These are phyloP conservation scores for Lateolabrax maculatus DNA, from an alignment of 2,797 vertebrate genomes.

Conservation along the genomic window DNA sequence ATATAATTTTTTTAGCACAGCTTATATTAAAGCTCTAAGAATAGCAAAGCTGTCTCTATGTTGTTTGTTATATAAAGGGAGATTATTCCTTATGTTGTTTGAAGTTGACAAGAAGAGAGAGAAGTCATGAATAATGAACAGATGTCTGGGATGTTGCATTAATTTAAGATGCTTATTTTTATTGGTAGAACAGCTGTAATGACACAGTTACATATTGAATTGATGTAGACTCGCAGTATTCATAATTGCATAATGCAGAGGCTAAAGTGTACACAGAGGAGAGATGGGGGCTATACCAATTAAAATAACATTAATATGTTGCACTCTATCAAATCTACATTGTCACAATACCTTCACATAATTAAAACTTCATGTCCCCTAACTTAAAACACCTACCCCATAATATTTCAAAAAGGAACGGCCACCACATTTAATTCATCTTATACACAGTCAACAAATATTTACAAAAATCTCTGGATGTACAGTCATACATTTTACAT, in stretches of 20 bases:
- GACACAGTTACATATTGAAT: slow-evolving; percentile 42
- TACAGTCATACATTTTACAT: background rate
- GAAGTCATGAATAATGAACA: slow-evolving; percentile 18
- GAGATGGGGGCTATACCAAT: background rate
- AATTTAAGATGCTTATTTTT: slow-evolving; percentile 39
- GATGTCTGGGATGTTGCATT: slow-evolving; percentile 12
- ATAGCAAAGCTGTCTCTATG: background rate
- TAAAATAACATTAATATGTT: slow-evolving; percentile 32
- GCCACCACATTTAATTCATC: background rate
- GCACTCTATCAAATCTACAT: slow-evolving; percentile 3
- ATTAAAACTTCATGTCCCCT: background rate
- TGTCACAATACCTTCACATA: slow-evolving; percentile 3
- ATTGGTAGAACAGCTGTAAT: slow-evolving; percentile 42
- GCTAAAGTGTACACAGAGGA: background rate
- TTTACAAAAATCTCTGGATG: slow-evolving; percentile 15
- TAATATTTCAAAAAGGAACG: slow-evolving; percentile 7
- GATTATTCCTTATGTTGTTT: background rate
- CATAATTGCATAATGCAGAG: slow-evolving; percentile 1
- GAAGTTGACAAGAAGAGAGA: background rate
- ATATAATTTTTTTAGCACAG: background rate
- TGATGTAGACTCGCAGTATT: slow-evolving; percentile 1
- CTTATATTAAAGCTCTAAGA: background rate
- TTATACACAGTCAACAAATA: slow-evolving; percentile 9
- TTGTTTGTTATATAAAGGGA: slow-evolving; percentile 3
- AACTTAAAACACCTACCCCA: background rate